phyloP scores from a whole-genome alignment of 2,797 vertebrate species.

The Intellagama lesueurii region DNA sequence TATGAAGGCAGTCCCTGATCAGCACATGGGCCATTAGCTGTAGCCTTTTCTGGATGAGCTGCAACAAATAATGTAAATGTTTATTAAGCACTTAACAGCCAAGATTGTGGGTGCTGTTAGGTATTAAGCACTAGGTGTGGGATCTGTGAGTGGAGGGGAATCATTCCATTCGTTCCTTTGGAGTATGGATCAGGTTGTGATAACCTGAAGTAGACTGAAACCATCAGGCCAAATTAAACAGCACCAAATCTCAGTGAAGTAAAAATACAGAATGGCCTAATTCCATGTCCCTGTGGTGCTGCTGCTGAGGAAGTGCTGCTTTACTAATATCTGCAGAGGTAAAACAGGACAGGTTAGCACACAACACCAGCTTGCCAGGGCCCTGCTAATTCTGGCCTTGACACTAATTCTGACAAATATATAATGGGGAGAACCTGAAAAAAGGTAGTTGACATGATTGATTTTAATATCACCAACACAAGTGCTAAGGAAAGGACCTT shows the following conservation, averaged over 20 bases:
- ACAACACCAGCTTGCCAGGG: not conserved
- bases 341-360: constrained; percentile 5
- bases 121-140: not conserved
- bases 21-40: constrained; percentile 8
- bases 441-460: too few relatives aligned
- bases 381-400: not conserved
- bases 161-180: constrained; percentile 37
- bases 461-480: too few relatives aligned
- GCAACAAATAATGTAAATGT: constrained; percentile 20
- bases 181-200: constrained; percentile 52
- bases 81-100: constrained; percentile 43
- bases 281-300: not conserved
- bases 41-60: constrained; percentile 13
- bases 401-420: not conserved
- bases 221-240: constrained; percentile 22
- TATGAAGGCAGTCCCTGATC: not conserved
- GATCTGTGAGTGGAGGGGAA: constrained; percentile 4
- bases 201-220: constrained; percentile 38
- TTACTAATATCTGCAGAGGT: constrained; percentile 3
- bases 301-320: not conserved
- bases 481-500: too few relatives aligned
- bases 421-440: not conserved
- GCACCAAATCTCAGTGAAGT: constrained; percentile 49
- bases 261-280: constrained; percentile 17
- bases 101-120: not conserved